A percentile compares a stretch with the other conserved stretches of the same genome.
Conservation (phyloP, 2,888 invertebrate genomes). For the Hypomecis punctinalis region DNA sequence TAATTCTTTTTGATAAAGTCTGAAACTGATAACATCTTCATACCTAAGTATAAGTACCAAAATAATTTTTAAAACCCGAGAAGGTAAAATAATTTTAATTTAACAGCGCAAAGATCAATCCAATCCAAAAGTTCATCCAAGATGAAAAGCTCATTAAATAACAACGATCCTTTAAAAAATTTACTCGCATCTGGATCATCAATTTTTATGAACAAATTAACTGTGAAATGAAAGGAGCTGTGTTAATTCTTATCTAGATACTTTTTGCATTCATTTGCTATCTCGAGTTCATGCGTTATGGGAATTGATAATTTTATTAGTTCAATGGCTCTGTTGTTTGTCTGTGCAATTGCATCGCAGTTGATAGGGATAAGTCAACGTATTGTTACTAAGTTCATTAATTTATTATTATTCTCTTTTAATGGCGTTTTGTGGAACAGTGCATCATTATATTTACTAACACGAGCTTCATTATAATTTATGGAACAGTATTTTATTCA, state of each 20-base stretch:
- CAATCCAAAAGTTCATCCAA: not conserved
- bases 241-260: conserved; percentile 8
- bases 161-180: conserved; percentile 2
- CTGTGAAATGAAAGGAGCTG: not conserved
- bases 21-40: not conserved
- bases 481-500: too few species aligned
- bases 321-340: conserved; percentile 14
- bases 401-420: not conserved
- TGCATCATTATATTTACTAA: not conserved
- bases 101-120: too few species aligned
- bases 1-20: not conserved
- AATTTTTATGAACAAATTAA: conserved; percentile 5
- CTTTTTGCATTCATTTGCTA: conserved; percentile 8
- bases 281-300: not conserved
- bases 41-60: not conserved
- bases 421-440: not conserved
- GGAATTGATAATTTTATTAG: conserved; percentile 1
- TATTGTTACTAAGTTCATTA: conserved; percentile 6
- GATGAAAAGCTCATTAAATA: not conserved
- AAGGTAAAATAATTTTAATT: too few species aligned
- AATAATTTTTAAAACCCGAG: too few species aligned
- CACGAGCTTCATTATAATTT: too few species aligned
- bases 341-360: conserved; percentile 8
- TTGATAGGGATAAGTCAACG: conserved; percentile 7
- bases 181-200: not conserved